phyloP scores from a whole-genome alignment of 2,888 invertebrate genomes.

The Harpalus rubripes region DNA sequence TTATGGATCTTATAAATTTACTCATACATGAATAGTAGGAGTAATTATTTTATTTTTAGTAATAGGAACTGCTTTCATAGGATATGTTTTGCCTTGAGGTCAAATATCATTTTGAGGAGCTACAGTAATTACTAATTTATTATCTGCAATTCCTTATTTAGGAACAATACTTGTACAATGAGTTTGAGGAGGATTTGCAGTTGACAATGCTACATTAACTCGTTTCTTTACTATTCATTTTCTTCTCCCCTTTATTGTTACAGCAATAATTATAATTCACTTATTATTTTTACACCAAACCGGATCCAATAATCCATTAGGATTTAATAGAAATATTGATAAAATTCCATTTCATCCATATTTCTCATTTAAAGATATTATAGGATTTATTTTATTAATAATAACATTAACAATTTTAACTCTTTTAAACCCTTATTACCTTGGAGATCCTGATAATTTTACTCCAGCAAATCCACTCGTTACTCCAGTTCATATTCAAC shows the following conservation, averaged over 20 bases:
- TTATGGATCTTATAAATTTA: slow-evolving; percentile 74
- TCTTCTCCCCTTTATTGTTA: slow-evolving; percentile 84
- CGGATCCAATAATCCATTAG: slow-evolving; percentile 85
- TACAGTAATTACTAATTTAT: slow-evolving; percentile 80
- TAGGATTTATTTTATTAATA: too few species aligned
- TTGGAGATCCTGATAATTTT: too few species aligned
- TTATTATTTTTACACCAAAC: slow-evolving; percentile 84
- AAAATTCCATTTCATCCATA: too few species aligned
- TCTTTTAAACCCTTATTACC: too few species aligned
- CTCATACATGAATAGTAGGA: slow-evolving; percentile 83
- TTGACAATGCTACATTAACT: slow-evolving; percentile 86
- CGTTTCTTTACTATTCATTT: slow-evolving; percentile 89
- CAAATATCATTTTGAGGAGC: slow-evolving; percentile 92
- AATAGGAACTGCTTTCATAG: slow-evolving; percentile 88
- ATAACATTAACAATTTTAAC: too few species aligned
- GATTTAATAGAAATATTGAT: slow-evolving; percentile 80
- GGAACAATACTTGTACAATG: slow-evolving; percentile 83
- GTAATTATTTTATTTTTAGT: slow-evolving; percentile 82
- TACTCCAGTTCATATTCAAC: too few species aligned
- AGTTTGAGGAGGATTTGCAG: slow-evolving; percentile 88
- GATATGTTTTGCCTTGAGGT: slow-evolving; percentile 76
- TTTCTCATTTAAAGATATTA: too few species aligned
- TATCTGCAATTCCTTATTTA: slow-evolving; percentile 82
- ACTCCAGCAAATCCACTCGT: too few species aligned
- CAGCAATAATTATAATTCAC: slow-evolving; percentile 82